A percentile compares a stretch with the other conserved stretches of the same genome.
Evolutionary conservation across 2,888 invertebrate genomes (phyloP).

Genomic region (Acanthopleura granulata): DNA sequence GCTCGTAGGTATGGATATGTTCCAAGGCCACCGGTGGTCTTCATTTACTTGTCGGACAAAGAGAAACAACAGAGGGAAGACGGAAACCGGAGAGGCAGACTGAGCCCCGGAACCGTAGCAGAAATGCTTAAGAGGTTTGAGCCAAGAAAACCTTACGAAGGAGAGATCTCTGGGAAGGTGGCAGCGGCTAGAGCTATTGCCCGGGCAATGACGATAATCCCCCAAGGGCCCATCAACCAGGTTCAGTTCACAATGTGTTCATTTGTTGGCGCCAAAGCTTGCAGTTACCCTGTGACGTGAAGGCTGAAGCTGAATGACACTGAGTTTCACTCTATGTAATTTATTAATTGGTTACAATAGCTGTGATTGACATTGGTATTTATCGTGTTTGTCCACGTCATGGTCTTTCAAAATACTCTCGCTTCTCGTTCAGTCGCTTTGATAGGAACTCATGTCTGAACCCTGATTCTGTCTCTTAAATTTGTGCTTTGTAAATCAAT

Average conservation of each 20-base stretch:
- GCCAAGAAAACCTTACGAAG: slow-evolving; percentile 17
- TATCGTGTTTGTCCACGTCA: slow-evolving; percentile 18
- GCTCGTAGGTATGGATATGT: background rate
- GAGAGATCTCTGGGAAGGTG: background rate
- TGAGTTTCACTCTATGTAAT: slow-evolving; percentile 5
- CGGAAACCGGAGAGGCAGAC: background rate
- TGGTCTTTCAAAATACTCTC: slow-evolving; percentile 20
- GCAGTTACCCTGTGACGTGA: slow-evolving; percentile 16
- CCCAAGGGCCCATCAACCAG: background rate
- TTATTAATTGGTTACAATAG: slow-evolving; percentile 14
- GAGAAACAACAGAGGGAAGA: background rate
- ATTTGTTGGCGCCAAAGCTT: slow-evolving; percentile 19
- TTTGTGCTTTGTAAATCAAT: background rate
- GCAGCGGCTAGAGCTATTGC: slow-evolving; percentile 9
- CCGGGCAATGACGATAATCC: slow-evolving; percentile 6
- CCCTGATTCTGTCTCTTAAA: background rate
- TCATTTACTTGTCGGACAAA: background rate
- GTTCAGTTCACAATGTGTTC: background rate
- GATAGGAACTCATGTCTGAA: slow-evolving; percentile 17
- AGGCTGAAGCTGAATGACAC: slow-evolving; percentile 14
- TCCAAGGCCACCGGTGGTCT: slow-evolving; percentile 3
- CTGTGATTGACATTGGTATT: slow-evolving; percentile 15
- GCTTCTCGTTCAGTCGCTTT: slow-evolving; percentile 4
- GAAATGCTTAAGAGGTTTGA: slow-evolving; percentile 3
- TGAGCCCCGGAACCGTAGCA: background rate